A percentile compares a stretch with the other conserved stretches of the same genome.
These are phyloP conservation scores for Scaptomyza pallida DNA, from an alignment of 1,140 invertebrate genomes.

Conservation along the genomic window DNA sequence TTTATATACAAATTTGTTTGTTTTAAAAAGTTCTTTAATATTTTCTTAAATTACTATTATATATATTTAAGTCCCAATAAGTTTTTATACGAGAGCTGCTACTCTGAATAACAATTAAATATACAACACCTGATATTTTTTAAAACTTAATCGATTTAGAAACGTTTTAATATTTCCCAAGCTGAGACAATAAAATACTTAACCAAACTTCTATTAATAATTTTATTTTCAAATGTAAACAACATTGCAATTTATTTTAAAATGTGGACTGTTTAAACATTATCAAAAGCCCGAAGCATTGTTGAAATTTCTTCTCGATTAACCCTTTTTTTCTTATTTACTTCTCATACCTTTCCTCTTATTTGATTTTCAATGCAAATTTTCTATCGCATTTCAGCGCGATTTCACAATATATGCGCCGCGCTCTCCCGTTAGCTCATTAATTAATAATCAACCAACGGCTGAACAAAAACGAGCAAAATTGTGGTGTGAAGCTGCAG, in stretches of 20 bases:
- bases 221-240: too few relatives aligned
- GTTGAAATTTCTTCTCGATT: background rate
- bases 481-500: background rate
- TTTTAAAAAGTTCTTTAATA: too few relatives aligned
- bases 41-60: too few relatives aligned
- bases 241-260: background rate
- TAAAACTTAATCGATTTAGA: too few relatives aligned
- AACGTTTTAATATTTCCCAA: too few relatives aligned
- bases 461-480: slow-evolving; percentile 10
- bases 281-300: background rate
- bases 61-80: too few relatives aligned
- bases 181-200: too few relatives aligned
- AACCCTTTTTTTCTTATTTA: background rate
- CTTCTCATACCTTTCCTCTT: background rate
- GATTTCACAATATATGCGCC: slow-evolving; percentile 31
- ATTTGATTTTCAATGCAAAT: slow-evolving; percentile 9
- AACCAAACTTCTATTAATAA: too few relatives aligned
- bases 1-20: too few relatives aligned
- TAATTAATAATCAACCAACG: slow-evolving; percentile 62
- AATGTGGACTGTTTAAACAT: background rate
- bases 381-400: slow-evolving; percentile 29
- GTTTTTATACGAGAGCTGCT: too few relatives aligned
- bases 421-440: slow-evolving; percentile 33
- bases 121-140: too few relatives aligned
- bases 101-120: too few relatives aligned